Base-by-base conservation (phyloP, 2,888 invertebrate species). In the Gonocerus acuteangulatus region DNA sequence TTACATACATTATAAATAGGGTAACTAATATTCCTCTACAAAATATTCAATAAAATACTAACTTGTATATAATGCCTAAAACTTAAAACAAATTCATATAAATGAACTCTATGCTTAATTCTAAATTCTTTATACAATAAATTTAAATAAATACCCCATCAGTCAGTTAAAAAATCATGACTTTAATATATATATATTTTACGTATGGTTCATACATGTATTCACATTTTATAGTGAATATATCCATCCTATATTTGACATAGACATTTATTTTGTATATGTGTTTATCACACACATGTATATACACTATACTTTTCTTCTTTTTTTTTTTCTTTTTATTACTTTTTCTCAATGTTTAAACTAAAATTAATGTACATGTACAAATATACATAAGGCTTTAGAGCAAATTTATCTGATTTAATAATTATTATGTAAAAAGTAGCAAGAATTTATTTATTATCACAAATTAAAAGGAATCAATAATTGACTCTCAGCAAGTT, bases 401-500 rank as follows among this genome's bases (percentile, higher is more conserved):
- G 36, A 39, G n/a, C 54, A 54, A 44, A 22, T 44, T 22, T 39
- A 16, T 56, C 7, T 47, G 9, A 13, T 47, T 27, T 27, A 23
- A 34, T 57, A 27, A 6, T 47, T 23, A 49, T 11, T 32, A 57
- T 57, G 45, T 56, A 45, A 57, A 57, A 57, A 27, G 57, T 57
- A 47, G 45, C 32, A 32, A 23, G 44, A 27, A 47, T 57, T 57
- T 45, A 18, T 47, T 57, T 47, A 57, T 57, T 57, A 57, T 57
- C 57, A 57, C 57, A 57, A 57, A 57, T 57, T 44, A 57, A 57
- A 57, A 57, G 45, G 57, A 57, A 54, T 54, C 54, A 39, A 39
- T 54, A 54, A 57, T 57, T 57, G 57, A 57, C 45, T 57, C 57
- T 45, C 57, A 45, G 27, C 34, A 45, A 57, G 45, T 18, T 57